These are phyloP conservation scores for Stomorhina lunata DNA, from an alignment of 2,888 invertebrate species.

Conservation along the genomic window DNA sequence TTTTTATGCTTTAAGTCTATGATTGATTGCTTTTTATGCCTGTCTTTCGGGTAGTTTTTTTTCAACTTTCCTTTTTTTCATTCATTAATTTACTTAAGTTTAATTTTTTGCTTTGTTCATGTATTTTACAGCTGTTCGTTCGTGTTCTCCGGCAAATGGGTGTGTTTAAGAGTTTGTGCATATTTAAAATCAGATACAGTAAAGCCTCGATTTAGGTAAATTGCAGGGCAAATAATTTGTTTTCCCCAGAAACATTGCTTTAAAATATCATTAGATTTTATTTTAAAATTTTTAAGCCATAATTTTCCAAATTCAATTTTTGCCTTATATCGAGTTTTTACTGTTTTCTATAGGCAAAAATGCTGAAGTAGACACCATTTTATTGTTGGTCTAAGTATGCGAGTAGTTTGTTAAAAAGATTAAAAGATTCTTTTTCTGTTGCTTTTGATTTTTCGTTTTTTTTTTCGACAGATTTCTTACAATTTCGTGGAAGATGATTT, in stretches of 20 bases:
- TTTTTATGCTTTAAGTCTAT: constrained; percentile 13
- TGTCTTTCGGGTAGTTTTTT: background rate
- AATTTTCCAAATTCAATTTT: no score
- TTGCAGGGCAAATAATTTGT: no score
- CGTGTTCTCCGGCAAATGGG: constrained; percentile 13
- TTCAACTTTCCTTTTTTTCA: background rate
- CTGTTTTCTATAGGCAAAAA: no score
- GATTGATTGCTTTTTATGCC: constrained; percentile 47
- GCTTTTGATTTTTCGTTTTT: no score
- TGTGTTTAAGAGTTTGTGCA: constrained; percentile 40
- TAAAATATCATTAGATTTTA: no score
- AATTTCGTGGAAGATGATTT: constrained; percentile 29
- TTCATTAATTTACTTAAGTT: constrained; percentile 34
- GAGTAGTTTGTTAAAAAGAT: constrained; percentile 43
- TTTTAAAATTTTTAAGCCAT: no score
- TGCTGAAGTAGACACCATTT: constrained; percentile 36
- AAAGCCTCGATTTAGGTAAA: no score
- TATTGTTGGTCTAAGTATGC: constrained; percentile 12
- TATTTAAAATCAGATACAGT: constrained; percentile 13
- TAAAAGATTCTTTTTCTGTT: constrained; percentile 39
- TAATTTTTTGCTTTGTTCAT: background rate
- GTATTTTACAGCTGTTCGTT: constrained; percentile 29
- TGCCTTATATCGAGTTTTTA: no score
- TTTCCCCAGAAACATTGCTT: no score
- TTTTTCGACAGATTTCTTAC: constrained; percentile 45